Base-by-base conservation (phyloP, 2,888 invertebrate species). In the Hedychridium roseum region DNA sequence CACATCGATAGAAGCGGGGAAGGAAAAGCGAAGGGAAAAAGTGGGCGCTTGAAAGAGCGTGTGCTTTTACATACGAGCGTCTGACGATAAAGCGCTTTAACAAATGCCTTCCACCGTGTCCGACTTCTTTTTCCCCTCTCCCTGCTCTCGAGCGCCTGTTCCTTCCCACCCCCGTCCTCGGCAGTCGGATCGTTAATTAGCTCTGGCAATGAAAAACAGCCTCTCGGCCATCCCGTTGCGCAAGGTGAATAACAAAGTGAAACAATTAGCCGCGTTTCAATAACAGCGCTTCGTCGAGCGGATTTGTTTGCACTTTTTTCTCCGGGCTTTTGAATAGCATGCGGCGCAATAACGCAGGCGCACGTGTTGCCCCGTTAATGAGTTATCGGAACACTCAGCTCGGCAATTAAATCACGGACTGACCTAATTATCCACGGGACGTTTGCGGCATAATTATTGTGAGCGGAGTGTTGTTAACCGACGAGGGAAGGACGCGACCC, bases 251-350 rank as follows among this genome's bases (percentile, higher is more conserved):
- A 62, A 65, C 59, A 59, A 64, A 64, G 34, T 53, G 41, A 38
- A 51, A 47, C 59, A 65, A 64, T 64, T 64, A 64, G 65, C 54
- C 54, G 60, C 65, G n/a, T 65, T 61, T 64, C 65, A 64, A 64
- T 59, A 65, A 62, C 57, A 53, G 56, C 65, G 50, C 54, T 56
- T 52, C 48, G 36, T 44, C 45, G 48, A 39, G 44, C 42, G 52
- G n/a, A 44, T 54, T 54, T 54, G 59, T 62, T 62, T 57, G 46
- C 47, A 48, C 43, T 5, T 23, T 5, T 6, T 23, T 6, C 9
- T 23, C 9, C 23, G 5, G 23, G 23, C 9, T 6, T 5, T 5
- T 23, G 23, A 9, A 23, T 9, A 23, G 23, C 5, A 23, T 23
- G 9, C 5, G 23, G 9, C 5, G 9, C 5, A 23, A 9, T 6